phyloP scores from a whole-genome alignment of 2,888 invertebrate species.

The Lycaena phlaeas region DNA sequence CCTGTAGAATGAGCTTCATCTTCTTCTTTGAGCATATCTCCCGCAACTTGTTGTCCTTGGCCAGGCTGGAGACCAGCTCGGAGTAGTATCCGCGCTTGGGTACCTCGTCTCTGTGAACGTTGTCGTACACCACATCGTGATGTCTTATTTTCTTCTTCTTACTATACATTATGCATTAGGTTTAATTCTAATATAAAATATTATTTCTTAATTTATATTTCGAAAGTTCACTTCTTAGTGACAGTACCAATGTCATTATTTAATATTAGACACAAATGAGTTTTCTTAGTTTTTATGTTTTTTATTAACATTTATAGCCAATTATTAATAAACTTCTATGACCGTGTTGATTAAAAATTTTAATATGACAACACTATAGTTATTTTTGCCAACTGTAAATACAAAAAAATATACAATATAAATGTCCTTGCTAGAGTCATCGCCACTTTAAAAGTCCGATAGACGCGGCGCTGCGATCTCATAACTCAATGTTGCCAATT shows the following conservation, averaged over 20 bases:
- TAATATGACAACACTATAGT: too few relatives aligned
- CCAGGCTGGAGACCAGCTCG: constrained; percentile 70
- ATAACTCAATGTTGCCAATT: too few relatives aligned
- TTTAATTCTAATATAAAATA: constrained; percentile 1
- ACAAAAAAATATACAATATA: too few relatives aligned
- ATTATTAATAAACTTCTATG: too few relatives aligned
- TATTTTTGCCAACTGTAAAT: too few relatives aligned
- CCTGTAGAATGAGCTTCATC: constrained; percentile 54
- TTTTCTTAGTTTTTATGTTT: not conserved
- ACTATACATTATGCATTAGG: constrained; percentile 35
- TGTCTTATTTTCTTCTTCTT: constrained; percentile 50
- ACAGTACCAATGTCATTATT: not conserved
- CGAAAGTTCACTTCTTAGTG: not conserved
- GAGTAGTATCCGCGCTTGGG: constrained; percentile 75
- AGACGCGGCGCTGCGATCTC: too few relatives aligned
- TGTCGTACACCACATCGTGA: constrained; percentile 54
- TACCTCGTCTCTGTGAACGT: constrained; percentile 38
- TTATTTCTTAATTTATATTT: not conserved
- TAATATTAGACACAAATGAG: not conserved
- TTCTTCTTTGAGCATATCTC: constrained; percentile 54
- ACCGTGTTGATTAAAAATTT: too few relatives aligned
- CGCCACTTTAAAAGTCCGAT: too few relatives aligned
- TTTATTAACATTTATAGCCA: too few relatives aligned
- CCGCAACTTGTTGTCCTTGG: constrained; percentile 43
- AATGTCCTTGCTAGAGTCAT: too few relatives aligned